These are phyloP conservation scores for Heteromyza rotundicornis DNA, from an alignment of 2,888 invertebrate species.

Conservation along the genomic window DNA sequence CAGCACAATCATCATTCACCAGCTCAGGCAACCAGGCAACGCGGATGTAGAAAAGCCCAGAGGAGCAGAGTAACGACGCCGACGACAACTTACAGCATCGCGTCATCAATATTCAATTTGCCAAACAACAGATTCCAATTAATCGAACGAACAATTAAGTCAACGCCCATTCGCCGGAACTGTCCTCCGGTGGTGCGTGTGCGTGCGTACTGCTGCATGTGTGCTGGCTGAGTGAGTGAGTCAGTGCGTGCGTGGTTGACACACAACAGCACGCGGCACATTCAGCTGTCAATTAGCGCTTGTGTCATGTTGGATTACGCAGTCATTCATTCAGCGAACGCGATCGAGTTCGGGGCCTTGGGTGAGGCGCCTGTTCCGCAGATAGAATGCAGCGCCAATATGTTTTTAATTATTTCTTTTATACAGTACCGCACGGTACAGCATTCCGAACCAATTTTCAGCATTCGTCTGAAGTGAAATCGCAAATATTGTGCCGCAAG, in stretches of 20 bases:
- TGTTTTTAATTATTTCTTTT: background rate
- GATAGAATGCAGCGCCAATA: background rate
- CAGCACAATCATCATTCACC: no score
- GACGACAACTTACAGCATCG: background rate
- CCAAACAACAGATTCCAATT: slow-evolving; percentile 6
- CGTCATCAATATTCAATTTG: slow-evolving; percentile 1
- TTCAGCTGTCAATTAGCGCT: slow-evolving; percentile 2
- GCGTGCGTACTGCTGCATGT: background rate
- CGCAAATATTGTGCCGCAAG: no score
- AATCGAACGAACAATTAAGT: background rate
- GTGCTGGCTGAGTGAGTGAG: background rate
- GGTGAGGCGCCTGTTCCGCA: no score
- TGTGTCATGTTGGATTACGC: background rate
- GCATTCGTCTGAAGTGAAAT: no score
- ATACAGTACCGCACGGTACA: background rate
- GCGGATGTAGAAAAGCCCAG: background rate
- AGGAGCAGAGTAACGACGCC: background rate
- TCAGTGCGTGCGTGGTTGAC: background rate
- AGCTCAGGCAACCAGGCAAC: no score
- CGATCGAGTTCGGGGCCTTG: no score
- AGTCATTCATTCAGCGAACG: background rate
- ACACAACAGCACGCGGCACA: background rate
- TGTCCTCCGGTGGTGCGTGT: background rate
- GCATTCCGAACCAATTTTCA: no score
- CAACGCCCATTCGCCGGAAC: background rate